Evolutionary conservation across 2,888 invertebrate genomes (phyloP), one percentile per base, ranked within the genome.

Genomic region (Corbicula japonica): DNA sequence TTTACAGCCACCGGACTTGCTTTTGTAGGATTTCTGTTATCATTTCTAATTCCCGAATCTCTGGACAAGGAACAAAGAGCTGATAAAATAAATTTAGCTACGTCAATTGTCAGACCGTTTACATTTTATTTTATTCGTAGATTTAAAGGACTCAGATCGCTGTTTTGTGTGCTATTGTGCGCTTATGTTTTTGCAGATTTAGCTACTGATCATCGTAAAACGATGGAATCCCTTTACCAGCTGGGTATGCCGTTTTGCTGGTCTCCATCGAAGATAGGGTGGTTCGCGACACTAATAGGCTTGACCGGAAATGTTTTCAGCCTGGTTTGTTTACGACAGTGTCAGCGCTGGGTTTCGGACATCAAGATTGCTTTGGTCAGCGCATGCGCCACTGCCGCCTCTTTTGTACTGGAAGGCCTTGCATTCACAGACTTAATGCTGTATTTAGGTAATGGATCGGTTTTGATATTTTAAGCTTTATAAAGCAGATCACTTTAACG

Each of bases 181-280:
- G 74, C 74, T 5, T 79, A 69, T 54, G 52, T 70, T 8, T 70
- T 79, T 44, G 48, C 52, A 8, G 65, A 69, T 34, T 65, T 74
- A 54, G 56, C 60, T 0, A 34, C 21, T 5, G 54, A 70, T 4
- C 63, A 74, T 56, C 58, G 79, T n/a, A 69, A 60, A 65, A 28
- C 73, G 8, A 65, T 74, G 18, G 79, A 79, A 65, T 46, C 63
- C 0, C 28, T 79, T 21, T 79, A 79, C n/a, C 74, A 74, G 30
- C 58, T 79, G 3, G 74, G 70, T 4, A 70, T 69, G 62, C 79
- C 79, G 28, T 79, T 79, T 54, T 79, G 79, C 52, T 79, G 79
- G 79, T 35, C 52, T n/a, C 60, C 79, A 10, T 54, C 68, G 23
- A 69, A 63, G 30, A 79, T 79, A 4, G 79, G 79, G 0, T 38